phyloP scores from a whole-genome alignment of 1,140 invertebrate genomes.

The Rhopalosiphum maidis region DNA sequence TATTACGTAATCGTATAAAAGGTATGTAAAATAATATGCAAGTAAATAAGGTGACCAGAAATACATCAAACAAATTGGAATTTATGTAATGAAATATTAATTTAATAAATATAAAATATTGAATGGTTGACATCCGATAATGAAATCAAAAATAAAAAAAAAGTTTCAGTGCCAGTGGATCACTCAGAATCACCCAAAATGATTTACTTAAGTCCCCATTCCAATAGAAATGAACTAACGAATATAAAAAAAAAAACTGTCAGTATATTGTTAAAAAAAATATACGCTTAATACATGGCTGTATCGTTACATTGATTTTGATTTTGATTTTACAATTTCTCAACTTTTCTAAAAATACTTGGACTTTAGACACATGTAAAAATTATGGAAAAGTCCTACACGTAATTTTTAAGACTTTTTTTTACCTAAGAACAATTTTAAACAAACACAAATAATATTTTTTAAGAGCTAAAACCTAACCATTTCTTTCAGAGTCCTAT shows the following conservation, averaged over 20 bases:
- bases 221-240: neutral
- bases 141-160: neutral
- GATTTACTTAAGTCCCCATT: neutral
- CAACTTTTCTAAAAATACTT: neutral
- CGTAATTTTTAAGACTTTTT: neutral
- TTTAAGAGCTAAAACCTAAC: neutral
- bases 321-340: neutral
- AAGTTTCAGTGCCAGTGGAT: neutral
- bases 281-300: neutral
- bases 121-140: neutral
- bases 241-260: neutral
- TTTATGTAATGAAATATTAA: no score
- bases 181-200: neutral
- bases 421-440: neutral
- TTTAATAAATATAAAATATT: neutral
- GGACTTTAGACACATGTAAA: neutral
- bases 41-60: no score
- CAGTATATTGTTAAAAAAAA: neutral
- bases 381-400: neutral
- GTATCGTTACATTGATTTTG: neutral
- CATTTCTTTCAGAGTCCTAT: neutral
- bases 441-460: neutral
- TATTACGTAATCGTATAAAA: neutral
- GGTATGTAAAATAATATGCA: no score
- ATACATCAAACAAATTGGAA: neutral